A percentile compares a stretch with the other conserved stretches of the same genome.
phyloP scores from a whole-genome alignment of 2,113 vertebrate genomes.

The Agelaius tricolor region DNA sequence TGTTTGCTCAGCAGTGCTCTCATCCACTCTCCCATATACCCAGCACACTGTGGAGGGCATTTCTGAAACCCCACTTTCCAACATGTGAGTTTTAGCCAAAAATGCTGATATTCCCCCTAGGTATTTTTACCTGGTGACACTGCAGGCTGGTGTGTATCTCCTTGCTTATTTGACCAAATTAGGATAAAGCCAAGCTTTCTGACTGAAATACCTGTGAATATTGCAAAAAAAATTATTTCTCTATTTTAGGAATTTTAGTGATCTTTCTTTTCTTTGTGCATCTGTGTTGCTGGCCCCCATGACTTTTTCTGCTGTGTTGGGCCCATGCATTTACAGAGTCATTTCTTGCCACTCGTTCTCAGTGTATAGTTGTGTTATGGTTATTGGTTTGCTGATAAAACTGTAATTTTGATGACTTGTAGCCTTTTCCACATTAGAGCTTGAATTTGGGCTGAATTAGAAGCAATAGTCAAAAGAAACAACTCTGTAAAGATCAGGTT shows the following conservation, averaged over 20 bases:
- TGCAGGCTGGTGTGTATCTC: neutral
- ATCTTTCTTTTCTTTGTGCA: neutral
- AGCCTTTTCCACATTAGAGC: neutral
- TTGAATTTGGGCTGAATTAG: neutral
- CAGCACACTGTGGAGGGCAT: neutral
- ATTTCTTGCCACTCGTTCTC: neutral
- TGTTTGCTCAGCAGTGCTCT: neutral
- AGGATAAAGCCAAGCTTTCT: neutral
- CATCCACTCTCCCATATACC: neutral
- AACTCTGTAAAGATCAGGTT: neutral
- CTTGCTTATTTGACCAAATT: neutral
- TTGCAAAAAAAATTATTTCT: neutral
- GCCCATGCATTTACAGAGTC: neutral
- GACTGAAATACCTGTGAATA: neutral
- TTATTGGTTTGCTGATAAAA: neutral
- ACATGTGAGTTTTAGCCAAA: neutral
- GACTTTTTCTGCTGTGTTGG: neutral
- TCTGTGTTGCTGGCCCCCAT: rapidly evolving
- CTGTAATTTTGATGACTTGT: neutral
- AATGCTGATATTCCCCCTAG: neutral
- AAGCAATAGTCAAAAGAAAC: neutral
- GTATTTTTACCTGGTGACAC: neutral
- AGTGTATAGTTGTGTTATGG: neutral
- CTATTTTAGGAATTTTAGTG: neutral
- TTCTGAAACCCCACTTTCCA: neutral